Conservation (phyloP, 1,140 invertebrate species). For the Ganaspis sp. region DNA sequence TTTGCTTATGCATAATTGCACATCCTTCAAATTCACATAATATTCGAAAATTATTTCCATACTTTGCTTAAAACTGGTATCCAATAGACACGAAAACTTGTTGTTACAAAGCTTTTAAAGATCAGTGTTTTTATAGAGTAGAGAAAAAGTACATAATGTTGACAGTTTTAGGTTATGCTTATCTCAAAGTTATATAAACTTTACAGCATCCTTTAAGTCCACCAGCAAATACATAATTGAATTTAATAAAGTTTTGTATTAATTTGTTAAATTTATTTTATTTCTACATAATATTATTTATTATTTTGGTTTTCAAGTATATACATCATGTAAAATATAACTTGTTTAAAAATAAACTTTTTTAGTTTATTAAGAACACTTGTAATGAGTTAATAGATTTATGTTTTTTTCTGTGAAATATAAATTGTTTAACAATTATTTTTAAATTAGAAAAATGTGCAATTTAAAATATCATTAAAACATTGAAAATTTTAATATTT, state of each 20-base stretch:
- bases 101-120: too few relatives aligned
- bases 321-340: too few relatives aligned
- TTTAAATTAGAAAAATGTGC: neutral
- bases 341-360: too few relatives aligned
- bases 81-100: too few relatives aligned
- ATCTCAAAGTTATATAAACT: neutral
- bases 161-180: neutral
- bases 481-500: neutral
- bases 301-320: too few relatives aligned
- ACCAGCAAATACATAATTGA: neutral
- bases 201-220: neutral
- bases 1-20: neutral
- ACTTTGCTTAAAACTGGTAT: too few relatives aligned
- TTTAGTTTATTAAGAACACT: neutral
- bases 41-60: too few relatives aligned
- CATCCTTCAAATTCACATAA: neutral
- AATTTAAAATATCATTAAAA: neutral
- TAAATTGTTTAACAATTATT: neutral
- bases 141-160: too few relatives aligned
- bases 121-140: too few relatives aligned
- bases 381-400: too few relatives aligned
- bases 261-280: neutral
- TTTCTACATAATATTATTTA: too few relatives aligned
- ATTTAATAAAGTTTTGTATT: neutral
- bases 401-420: neutral